A percentile compares a stretch with the other conserved stretches of the same genome.
Conservation (phyloP, 2,888 invertebrate genomes). For the Neoscelio sp. region DNA sequence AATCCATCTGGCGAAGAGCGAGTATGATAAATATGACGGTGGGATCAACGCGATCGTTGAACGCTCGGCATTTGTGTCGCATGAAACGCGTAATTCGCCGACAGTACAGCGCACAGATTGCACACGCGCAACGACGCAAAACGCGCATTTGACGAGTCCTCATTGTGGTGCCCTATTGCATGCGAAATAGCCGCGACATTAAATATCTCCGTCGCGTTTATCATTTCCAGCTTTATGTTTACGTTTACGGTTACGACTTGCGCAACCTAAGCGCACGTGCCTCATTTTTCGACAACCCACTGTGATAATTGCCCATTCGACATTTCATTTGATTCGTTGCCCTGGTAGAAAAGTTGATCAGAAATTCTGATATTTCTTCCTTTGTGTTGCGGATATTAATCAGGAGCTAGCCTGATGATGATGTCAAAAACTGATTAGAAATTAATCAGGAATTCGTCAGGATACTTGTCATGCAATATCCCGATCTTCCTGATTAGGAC, state of each 20-base stretch:
- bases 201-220: constrained; percentile 78
- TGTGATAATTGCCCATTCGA: background rate
- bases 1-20: constrained; percentile 50
- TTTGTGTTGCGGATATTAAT: too few species aligned
- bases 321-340: too few species aligned
- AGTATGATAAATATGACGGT: constrained; percentile 53
- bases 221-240: constrained; percentile 79
- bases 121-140: constrained; percentile 34
- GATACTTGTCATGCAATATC: too few species aligned
- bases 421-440: too few species aligned
- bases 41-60: constrained; percentile 40
- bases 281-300: background rate
- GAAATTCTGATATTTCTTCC: too few species aligned
- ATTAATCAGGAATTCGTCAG: too few species aligned
- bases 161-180: constrained; percentile 51
- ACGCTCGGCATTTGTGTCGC: constrained; percentile 29
- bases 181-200: constrained; percentile 74
- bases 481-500: too few species aligned
- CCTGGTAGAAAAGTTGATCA: too few species aligned
- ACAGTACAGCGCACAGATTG: constrained; percentile 36
- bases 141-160: constrained; percentile 32
- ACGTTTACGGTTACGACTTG: constrained; percentile 69
- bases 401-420: too few species aligned
- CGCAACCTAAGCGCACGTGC: background rate
- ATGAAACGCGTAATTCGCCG: constrained; percentile 41